Conservation (phyloP, 2,888 invertebrate species). For the Emmelina monodactyla region DNA sequence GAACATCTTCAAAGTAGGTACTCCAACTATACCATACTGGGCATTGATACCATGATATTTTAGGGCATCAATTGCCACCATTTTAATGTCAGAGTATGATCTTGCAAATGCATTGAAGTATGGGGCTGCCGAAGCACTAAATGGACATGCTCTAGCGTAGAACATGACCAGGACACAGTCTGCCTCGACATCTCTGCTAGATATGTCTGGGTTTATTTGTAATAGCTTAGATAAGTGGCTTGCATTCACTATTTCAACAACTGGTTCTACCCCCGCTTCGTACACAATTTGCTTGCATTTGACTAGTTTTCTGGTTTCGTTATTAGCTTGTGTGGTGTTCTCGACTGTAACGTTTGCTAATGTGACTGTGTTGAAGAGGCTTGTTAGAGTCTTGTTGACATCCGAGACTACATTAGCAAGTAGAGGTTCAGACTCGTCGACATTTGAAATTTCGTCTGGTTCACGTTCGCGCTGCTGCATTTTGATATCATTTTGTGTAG, state of each 20-base stretch:
- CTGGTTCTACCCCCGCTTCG: slow-evolving; percentile 38
- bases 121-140: slow-evolving; percentile 89
- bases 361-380: slow-evolving; percentile 50
- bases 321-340: slow-evolving; percentile 35
- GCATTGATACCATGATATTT: slow-evolving; percentile 85
- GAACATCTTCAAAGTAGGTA: slow-evolving; percentile 88
- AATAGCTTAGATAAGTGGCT: slow-evolving; percentile 73
- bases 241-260: slow-evolving; percentile 75
- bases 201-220: slow-evolving; percentile 70
- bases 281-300: slow-evolving; percentile 47
- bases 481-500: too few species aligned
- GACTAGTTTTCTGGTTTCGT: slow-evolving; percentile 51
- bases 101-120: slow-evolving; percentile 90
- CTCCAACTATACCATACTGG: slow-evolving; percentile 89
- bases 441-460: slow-evolving; percentile 39
- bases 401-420: slow-evolving; percentile 53
- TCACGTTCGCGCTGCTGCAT: too few species aligned
- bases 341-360: slow-evolving; percentile 46
- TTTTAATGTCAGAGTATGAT: slow-evolving; percentile 84
- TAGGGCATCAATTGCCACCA: slow-evolving; percentile 90
- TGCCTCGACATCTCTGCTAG: slow-evolving; percentile 69
- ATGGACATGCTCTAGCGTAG: slow-evolving; percentile 89
- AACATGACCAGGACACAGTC: slow-evolving; percentile 84
- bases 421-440: slow-evolving; percentile 52
- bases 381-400: slow-evolving; percentile 53